Base-by-base conservation (phyloP, 2,113 vertebrate genomes). In the Sapayoa aenigma region DNA sequence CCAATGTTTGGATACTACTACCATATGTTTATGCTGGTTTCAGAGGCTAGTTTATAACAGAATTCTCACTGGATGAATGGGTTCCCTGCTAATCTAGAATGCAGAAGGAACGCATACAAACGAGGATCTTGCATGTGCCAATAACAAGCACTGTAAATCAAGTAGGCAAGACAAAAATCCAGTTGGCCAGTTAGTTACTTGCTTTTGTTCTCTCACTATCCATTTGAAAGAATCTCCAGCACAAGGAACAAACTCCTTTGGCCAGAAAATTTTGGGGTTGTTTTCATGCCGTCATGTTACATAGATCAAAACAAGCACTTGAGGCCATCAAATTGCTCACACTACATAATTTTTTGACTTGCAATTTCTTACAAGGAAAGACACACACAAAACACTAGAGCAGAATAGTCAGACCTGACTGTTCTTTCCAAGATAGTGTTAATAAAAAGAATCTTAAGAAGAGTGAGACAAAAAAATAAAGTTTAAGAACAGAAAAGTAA, bases 81-180 rank as follows among this genome's bases (percentile, higher is more conserved):
- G 23, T 52, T 73, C 8, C 23, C 15, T 27, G 28, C 6, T 27
- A 66, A 21, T 21, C 72, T 62, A 46, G 12, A 59, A 65, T 27
- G 28, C n/a, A 83, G 56, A 23, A 50, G 27, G 23, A 84, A 68
- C 18, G 63, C n/a, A 42, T 25, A 63, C 30, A 78, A 91, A 82
- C 16, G 5, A 65, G 16, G 18, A 52, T 31, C 17, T 18, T 46
- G 20, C 56, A 41, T 2, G 3, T 2, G 4, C 11, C 44, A 65
- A 14, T 30, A 44, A 79, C 0, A 0, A 73, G 8, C 44, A 86
- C 3, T 0, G 2, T 28, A 62, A 49, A 81, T 72, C 53, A 83
- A 41, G 27, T 19, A 80, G 20, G 5, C 46, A 68, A 62, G 31
- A 73, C 10, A 62, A 79, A 75, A 91, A 85, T 46, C n/a, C 67